A percentile compares a stretch with the other conserved stretches of the same genome.
Conservation (phyloP, 2,113 vertebrate genomes). For the Podarcis raffonei region DNA sequence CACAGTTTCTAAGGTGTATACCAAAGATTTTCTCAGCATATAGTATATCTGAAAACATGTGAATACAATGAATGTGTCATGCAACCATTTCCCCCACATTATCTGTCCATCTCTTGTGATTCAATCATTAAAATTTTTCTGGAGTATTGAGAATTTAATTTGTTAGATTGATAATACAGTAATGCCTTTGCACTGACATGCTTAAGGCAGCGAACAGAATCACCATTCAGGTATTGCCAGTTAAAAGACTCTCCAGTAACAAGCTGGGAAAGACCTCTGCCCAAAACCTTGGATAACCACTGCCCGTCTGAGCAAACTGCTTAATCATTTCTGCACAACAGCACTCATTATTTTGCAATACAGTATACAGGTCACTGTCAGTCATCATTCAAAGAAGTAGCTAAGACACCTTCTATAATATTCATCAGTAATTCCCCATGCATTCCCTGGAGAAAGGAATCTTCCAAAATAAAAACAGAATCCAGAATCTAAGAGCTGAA, state of each 20-base stretch:
- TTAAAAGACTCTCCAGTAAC: background rate
- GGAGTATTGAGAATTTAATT: background rate
- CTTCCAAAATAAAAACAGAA: background rate
- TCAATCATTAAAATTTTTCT: background rate
- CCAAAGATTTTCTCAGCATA: background rate
- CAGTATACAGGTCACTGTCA: background rate
- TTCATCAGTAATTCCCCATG: background rate
- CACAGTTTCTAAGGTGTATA: no score
- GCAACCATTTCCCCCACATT: background rate
- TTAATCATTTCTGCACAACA: background rate
- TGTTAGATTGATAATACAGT: background rate
- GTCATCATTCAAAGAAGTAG: background rate
- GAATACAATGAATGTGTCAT: background rate
- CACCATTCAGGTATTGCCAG: background rate
- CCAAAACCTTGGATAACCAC: background rate
- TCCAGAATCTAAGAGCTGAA: background rate
- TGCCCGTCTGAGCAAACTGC: no score
- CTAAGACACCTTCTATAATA: background rate
- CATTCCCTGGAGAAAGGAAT: background rate
- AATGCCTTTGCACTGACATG: background rate
- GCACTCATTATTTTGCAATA: background rate
- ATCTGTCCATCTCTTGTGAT: background rate
- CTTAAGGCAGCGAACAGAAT: background rate
- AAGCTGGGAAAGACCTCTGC: background rate
- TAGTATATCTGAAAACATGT: background rate